A percentile compares a stretch with the other conserved stretches of the same genome.
Conservation (phyloP, 2,113 vertebrate genomes). For the Thamnaconus septentrionalis region DNA sequence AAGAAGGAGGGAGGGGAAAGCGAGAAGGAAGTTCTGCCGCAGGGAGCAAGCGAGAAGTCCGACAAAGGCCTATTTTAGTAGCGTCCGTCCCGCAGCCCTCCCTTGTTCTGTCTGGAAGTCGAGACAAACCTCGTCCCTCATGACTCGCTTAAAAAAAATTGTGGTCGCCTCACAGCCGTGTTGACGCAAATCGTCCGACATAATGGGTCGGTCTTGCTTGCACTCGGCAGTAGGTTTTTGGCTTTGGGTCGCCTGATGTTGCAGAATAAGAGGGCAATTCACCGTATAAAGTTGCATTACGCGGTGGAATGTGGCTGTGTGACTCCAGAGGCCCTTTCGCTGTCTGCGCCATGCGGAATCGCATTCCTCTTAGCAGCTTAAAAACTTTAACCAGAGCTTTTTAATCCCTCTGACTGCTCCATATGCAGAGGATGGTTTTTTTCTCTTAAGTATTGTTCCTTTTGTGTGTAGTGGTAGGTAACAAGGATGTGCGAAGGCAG, state of each 20-base stretch:
- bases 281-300: slow-evolving; percentile 3
- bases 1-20: slow-evolving; percentile 1
- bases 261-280: slow-evolving; percentile 2
- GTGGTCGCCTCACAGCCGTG: not conserved
- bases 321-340: slow-evolving; percentile 11
- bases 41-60: slow-evolving; percentile 8
- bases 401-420: not conserved
- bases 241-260: not conserved
- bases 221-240: not conserved
- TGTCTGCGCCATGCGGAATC: not conserved
- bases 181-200: not conserved
- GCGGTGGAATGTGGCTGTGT: slow-evolving; percentile 3
- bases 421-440: not conserved
- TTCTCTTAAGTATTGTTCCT: too few relatives aligned
- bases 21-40: slow-evolving; percentile 4
- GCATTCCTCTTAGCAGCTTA: not conserved
- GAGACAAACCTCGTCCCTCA: not conserved
- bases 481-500: too few relatives aligned
- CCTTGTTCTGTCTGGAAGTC: slow-evolving; percentile 35
- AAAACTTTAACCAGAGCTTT: slow-evolving; percentile 10
- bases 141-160: not conserved
- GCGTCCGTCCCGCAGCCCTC: slow-evolving; percentile 17
- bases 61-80: slow-evolving; percentile 56
- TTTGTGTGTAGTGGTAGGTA: too few relatives aligned
- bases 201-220: not conserved